Conservation (phyloP, 2,113 vertebrate genomes). For the Indicator maculatus region DNA sequence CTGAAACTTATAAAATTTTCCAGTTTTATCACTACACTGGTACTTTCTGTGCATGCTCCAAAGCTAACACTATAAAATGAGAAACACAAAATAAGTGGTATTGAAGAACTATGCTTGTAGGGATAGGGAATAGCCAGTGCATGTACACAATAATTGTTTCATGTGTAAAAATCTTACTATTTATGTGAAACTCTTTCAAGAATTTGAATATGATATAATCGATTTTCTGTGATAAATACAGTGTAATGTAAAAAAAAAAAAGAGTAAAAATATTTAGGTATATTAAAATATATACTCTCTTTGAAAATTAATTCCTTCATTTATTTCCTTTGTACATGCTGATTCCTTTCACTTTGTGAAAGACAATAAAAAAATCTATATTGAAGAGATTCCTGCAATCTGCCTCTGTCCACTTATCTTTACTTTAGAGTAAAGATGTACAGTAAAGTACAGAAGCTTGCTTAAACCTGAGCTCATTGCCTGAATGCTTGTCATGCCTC, state of each 20-base stretch:
- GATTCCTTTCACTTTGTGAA: not conserved
- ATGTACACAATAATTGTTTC: not conserved
- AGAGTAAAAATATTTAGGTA: not conserved
- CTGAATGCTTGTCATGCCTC: not conserved
- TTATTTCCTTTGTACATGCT: not conserved
- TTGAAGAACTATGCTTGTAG: not conserved
- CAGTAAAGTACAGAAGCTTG: not conserved
- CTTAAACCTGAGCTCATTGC: not conserved
- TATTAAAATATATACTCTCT: not conserved
- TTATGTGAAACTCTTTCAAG: not conserved
- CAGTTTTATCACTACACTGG: not conserved
- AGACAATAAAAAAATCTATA: not conserved
- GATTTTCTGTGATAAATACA: not conserved
- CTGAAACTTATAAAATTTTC: not conserved
- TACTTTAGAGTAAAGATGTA: not conserved
- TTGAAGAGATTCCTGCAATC: not conserved
- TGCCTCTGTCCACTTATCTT: not conserved
- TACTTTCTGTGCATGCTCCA: not conserved
- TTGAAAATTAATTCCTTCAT: not conserved
- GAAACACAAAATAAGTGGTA: not conserved
- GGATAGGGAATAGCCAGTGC: not conserved
- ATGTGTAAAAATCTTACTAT: not conserved
- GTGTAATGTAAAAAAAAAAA: not conserved
- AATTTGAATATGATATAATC: not conserved
- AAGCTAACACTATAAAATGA: not conserved